These are phyloP conservation scores for Zygothrica quintamaculata DNA, from an alignment of 2,888 invertebrate species.

Conservation along the genomic window DNA sequence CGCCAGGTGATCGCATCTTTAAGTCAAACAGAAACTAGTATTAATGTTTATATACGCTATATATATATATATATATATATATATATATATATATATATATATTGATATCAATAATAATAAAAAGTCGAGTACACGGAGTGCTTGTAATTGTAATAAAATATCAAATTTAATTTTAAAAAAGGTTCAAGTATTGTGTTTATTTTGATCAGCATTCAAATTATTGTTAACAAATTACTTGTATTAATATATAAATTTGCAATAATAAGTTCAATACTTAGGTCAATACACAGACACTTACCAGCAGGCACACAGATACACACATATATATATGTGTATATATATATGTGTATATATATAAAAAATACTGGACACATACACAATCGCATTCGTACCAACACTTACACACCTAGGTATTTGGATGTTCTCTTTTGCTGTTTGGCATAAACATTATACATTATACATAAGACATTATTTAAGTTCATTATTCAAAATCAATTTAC, in stretches of 20 bases:
- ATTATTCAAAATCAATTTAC: conserved; percentile 49
- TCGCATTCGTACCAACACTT: conserved; percentile 45
- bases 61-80: no score
- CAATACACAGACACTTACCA: conserved; percentile 38
- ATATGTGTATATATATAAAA: conserved; percentile 1
- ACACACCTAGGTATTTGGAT: conserved; percentile 72
- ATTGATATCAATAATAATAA: not conserved
- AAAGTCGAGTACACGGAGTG: not conserved
- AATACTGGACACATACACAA: conserved; percentile 2
- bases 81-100: no score
- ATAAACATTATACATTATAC: conserved; percentile 64
- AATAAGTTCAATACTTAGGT: conserved; percentile 51
- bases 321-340: conserved; percentile 1
- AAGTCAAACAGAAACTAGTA: no score
- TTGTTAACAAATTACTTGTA: conserved; percentile 44
- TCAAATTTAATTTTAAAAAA: conserved; percentile 36
- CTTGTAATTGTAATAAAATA: not conserved
- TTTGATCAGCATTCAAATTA: conserved; percentile 48
- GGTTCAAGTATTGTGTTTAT: conserved; percentile 51
- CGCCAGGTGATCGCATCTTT: conserved; percentile 2
- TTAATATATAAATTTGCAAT: conserved; percentile 54
- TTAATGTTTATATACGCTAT: no score
- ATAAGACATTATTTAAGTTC: conserved; percentile 42
- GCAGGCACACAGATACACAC: conserved; percentile 38
- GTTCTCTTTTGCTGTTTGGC: conserved; percentile 72